These are phyloP conservation scores for Agrotis clavis DNA, from an alignment of 2,888 invertebrate species.

Conservation along the genomic window DNA sequence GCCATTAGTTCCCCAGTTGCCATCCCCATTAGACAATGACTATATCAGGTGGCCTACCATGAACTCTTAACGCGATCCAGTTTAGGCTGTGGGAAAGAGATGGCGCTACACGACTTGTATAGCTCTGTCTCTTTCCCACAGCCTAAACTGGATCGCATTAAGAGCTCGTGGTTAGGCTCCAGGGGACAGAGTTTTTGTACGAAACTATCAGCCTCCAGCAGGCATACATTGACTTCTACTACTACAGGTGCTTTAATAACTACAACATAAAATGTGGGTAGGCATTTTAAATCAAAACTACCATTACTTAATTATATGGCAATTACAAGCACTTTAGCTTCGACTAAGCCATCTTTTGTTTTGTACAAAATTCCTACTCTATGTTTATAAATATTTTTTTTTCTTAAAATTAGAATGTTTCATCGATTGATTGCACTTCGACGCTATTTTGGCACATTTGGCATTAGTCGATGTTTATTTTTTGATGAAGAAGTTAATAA, in stretches of 20 bases:
- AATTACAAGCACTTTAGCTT: slow-evolving; percentile 73
- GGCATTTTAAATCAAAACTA: slow-evolving; percentile 35
- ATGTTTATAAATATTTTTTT: slow-evolving; percentile 72
- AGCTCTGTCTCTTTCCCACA: too few species aligned
- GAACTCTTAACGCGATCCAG: too few species aligned
- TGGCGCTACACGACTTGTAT: too few species aligned
- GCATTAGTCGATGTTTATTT: slow-evolving; percentile 22
- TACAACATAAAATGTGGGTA: slow-evolving; percentile 37
- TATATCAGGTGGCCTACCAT: background rate
- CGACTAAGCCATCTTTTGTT: slow-evolving; percentile 65
- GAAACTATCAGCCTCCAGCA: slow-evolving; percentile 49
- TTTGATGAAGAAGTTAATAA: slow-evolving; percentile 21
- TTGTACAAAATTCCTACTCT: slow-evolving; percentile 76
- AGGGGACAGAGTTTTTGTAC: background rate
- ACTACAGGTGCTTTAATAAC: slow-evolving; percentile 40
- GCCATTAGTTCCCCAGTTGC: too few species aligned
- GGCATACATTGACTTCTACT: slow-evolving; percentile 42
- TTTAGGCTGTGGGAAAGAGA: too few species aligned
- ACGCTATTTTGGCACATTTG: slow-evolving; percentile 52
- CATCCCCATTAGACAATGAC: slow-evolving; percentile 10
- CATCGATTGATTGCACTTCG: slow-evolving; percentile 54
- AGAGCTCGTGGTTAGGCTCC: too few species aligned
- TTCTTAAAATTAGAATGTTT: slow-evolving; percentile 59
- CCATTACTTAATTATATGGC: slow-evolving; percentile 77
- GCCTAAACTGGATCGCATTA: too few species aligned